A percentile compares a stretch with the other conserved stretches of the same genome.
These are phyloP conservation scores for Bembecia ichneumoniformis DNA, from an alignment of 2,888 invertebrate genomes.

Conservation along the genomic window DNA sequence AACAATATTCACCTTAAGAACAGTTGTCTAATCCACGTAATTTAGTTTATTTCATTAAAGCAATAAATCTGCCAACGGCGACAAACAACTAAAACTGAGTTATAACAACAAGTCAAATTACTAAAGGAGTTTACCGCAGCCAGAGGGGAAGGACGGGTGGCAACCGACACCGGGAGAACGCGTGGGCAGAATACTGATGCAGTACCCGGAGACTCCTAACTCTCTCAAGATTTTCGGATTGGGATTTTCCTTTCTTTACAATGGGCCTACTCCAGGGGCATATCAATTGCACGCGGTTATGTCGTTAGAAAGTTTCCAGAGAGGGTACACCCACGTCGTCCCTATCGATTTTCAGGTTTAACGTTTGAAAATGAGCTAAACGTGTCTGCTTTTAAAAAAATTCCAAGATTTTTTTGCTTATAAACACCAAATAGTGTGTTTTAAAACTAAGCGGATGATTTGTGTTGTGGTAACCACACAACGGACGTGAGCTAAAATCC, in stretches of 20 bases:
- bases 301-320: constrained; percentile 69
- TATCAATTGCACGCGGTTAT: constrained; percentile 73
- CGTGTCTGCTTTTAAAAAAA: constrained; percentile 3
- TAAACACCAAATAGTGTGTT: too few relatives aligned
- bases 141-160: constrained; percentile 25
- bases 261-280: constrained; percentile 71
- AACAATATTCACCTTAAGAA: too few relatives aligned
- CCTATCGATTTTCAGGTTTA: constrained; percentile 62
- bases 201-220: constrained; percentile 46
- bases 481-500: too few relatives aligned
- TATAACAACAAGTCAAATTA: constrained; percentile 73
- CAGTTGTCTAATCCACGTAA: constrained; percentile 1
- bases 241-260: constrained; percentile 73
- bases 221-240: constrained; percentile 69
- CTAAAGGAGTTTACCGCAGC: constrained; percentile 66
- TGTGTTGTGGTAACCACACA: too few relatives aligned
- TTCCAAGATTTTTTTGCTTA: too few relatives aligned
- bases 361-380: constrained; percentile 21
- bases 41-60: constrained; percentile 55
- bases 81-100: constrained; percentile 69
- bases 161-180: constrained; percentile 51
- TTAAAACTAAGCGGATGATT: too few relatives aligned
- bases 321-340: constrained; percentile 37
- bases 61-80: constrained; percentile 65
- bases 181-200: constrained; percentile 63